Conservation (phyloP, 2,888 invertebrate species). For the Osmoderma eremita region DNA sequence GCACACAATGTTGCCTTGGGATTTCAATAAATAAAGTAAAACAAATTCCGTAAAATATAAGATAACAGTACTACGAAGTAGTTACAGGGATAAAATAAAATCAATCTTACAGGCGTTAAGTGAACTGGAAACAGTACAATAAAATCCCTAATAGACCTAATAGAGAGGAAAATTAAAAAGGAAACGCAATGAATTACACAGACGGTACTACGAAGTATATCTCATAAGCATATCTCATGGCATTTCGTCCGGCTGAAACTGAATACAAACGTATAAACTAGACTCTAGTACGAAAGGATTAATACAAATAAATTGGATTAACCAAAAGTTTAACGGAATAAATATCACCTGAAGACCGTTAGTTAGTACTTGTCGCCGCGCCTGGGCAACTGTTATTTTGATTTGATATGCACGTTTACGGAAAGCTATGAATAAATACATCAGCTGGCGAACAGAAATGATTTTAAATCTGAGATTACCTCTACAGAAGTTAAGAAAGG, state of each 20-base stretch:
- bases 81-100: too few relatives aligned
- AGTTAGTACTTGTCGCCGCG: slow-evolving; percentile 1
- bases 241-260: neutral
- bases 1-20: too few relatives aligned
- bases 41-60: too few relatives aligned
- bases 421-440: too few relatives aligned
- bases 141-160: neutral
- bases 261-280: neutral
- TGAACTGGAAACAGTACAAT: too few relatives aligned
- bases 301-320: slow-evolving; percentile 3
- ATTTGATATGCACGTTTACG: too few relatives aligned
- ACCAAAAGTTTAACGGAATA: slow-evolving; percentile 22
- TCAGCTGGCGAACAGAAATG: too few relatives aligned
- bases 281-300: neutral
- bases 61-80: too few relatives aligned
- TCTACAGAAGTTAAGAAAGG: too few relatives aligned
- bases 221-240: neutral
- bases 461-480: too few relatives aligned
- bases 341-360: slow-evolving; percentile 10
- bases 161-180: neutral
- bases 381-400: neutral
- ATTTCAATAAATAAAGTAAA: too few relatives aligned
- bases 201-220: neutral
- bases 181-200: neutral
- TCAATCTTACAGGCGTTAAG: too few relatives aligned